Evolutionary conservation across 2,888 invertebrate genomes (phyloP).

Genomic region (Ypsolopha scabrella): DNA sequence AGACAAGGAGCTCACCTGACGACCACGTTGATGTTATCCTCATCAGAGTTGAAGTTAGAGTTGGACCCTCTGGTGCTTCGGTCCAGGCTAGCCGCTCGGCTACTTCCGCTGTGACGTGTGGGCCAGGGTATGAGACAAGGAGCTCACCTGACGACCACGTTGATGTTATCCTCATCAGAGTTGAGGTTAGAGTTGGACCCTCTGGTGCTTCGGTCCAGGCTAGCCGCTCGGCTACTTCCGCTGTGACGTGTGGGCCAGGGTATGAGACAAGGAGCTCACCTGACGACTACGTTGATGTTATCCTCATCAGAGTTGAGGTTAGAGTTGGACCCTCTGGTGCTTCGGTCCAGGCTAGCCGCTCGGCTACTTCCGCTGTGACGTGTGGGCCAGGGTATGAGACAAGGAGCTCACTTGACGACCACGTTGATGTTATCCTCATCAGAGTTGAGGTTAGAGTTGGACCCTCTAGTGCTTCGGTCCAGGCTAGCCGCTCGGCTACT

Average conservation of each 20-base stretch:
- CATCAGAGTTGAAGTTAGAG: constrained; percentile 65
- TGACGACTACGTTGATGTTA: constrained; percentile 90
- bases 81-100: constrained; percentile 47
- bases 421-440: constrained; percentile 91
- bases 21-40: constrained; percentile 91
- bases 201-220: constrained; percentile 52
- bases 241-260: constrained; percentile 22
- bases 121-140: too few relatives aligned
- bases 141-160: constrained; percentile 82
- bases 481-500: constrained; percentile 49
- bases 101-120: constrained; percentile 47
- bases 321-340: constrained; percentile 52
- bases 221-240: constrained; percentile 48
- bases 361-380: constrained; percentile 54
- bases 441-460: constrained; percentile 57
- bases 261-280: constrained; percentile 38
- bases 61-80: constrained; percentile 56
- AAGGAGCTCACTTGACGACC: constrained; percentile 74
- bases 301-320: constrained; percentile 75
- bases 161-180: constrained; percentile 84
- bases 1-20: constrained; percentile 67
- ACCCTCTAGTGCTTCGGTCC: constrained; percentile 55
- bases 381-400: too few relatives aligned
- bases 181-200: constrained; percentile 59
- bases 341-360: constrained; percentile 49